Evolutionary conservation across 2,113 vertebrate genomes (phyloP), one percentile per base, ranked within the genome.

Genomic region (Takifugu flavidus): DNA sequence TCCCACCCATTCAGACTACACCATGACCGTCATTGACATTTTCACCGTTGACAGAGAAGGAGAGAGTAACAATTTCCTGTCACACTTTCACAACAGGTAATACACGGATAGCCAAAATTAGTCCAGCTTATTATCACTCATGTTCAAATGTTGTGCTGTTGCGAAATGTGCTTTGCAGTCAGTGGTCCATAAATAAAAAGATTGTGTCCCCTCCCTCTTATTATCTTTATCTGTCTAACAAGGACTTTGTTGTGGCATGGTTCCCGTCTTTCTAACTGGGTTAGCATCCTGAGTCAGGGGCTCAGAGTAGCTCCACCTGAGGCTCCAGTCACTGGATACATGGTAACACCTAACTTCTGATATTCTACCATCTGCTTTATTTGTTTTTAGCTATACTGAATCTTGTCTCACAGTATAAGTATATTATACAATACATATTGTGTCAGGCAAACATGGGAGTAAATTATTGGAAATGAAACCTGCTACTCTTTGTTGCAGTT

Each of bases 181-280:
- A 55, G 12, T 4, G 29, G 44, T 44, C 13, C 12, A 25, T 12
- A 5, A 25, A 8, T 56, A 1, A 13, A 14, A 15, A 45, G 4
- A 45, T 45, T 11, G 7, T 39, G 34, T 39, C 34, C 8, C 8
- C 34, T 39, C 1, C 15, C 13, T 46, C 13, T 46, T 46, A 3
- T n/a, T n/a, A 5, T 46, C 1, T 46, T 46, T 46, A 15, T 46
- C 15, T 46, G 13, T n/a, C 13, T n/a, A 46, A 5, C 45, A 46
- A 96, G 95, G 87, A 93, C 86, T 79, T 80, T 96, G 56, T 74
- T 96, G 46, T 96, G 94, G 95, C 95, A 96, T 3, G 95, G 95
- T 0, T 96, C 94, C 54, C 93, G 94, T 31, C 83, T 96, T 53
- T 89, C 92, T 11, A 96, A 96, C 87, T 96, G 93, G 93, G 91